Percentiles rank a stretch among this genome's conserved stretches.
Conservation (phyloP, 2,797 vertebrate genomes). For the Simalia tracyae region DNA sequence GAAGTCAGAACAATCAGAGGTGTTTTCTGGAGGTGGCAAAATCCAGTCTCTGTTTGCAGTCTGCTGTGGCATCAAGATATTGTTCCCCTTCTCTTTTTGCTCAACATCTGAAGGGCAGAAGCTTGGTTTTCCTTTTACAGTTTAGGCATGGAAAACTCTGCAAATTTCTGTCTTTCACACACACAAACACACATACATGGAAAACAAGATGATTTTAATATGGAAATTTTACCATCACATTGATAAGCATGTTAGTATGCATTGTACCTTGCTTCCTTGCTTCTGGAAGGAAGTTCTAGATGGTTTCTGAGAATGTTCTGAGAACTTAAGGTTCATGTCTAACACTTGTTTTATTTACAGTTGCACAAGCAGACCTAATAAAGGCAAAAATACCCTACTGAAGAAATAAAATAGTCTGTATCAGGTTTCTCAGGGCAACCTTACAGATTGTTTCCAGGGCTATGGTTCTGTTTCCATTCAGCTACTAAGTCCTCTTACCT, state of each 20-base stretch:
- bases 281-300: neutral
- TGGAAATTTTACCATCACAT: neutral
- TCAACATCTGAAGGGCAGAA: neutral
- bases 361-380: neutral
- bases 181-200: neutral
- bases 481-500: neutral
- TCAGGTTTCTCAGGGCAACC: neutral
- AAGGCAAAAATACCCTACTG: neutral
- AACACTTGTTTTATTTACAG: neutral
- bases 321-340: neutral
- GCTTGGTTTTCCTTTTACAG: neutral
- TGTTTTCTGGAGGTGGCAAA: neutral
- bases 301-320: neutral
- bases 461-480: neutral
- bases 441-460: neutral
- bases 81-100: neutral
- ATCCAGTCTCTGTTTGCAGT: conserved; percentile 3
- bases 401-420: neutral
- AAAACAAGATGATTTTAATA: neutral
- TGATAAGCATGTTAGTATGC: too few species aligned
- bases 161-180: neutral
- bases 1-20: neutral
- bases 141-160: neutral
- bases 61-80: neutral
- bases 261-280: neutral